Conservation (phyloP, 2,797 vertebrate species). For the Scleropages formosus region DNA sequence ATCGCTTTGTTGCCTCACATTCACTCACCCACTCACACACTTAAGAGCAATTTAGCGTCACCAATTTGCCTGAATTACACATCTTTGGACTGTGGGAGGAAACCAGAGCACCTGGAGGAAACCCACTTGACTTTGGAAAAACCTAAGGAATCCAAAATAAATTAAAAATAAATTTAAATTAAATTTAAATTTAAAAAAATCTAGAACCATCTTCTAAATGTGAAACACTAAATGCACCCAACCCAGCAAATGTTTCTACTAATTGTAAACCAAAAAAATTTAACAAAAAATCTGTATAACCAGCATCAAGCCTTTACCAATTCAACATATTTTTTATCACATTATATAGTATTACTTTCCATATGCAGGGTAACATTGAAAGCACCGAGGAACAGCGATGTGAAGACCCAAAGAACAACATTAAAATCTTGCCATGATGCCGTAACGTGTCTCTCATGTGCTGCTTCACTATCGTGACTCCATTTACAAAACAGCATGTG, state of each 20-base stretch:
- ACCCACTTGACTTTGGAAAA: no score
- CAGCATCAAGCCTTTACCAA: background rate
- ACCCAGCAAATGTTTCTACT: background rate
- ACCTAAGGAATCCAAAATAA: no score
- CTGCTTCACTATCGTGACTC: background rate
- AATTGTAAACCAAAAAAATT: slow-evolving; percentile 11
- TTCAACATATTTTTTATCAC: slow-evolving; percentile 1
- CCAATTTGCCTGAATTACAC: no score
- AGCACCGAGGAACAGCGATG: no score
- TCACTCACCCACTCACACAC: no score
- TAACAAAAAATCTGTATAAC: slow-evolving; percentile 17
- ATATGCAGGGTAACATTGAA: background rate
- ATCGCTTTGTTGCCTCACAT: no score
- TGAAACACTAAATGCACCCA: no score
- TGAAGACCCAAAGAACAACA: background rate
- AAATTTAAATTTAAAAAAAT: no score
- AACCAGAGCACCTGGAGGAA: no score
- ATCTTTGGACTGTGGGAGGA: no score
- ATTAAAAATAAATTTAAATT: no score
- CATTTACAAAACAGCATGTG: slow-evolving; percentile 18
- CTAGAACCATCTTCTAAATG: slow-evolving; percentile 13
- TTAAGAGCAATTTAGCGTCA: no score
- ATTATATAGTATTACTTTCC: background rate
- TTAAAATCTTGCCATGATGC: background rate
- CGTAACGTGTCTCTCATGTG: background rate